phyloP scores from a whole-genome alignment of 2,797 vertebrate species.

The Anisognathus igniventris region DNA sequence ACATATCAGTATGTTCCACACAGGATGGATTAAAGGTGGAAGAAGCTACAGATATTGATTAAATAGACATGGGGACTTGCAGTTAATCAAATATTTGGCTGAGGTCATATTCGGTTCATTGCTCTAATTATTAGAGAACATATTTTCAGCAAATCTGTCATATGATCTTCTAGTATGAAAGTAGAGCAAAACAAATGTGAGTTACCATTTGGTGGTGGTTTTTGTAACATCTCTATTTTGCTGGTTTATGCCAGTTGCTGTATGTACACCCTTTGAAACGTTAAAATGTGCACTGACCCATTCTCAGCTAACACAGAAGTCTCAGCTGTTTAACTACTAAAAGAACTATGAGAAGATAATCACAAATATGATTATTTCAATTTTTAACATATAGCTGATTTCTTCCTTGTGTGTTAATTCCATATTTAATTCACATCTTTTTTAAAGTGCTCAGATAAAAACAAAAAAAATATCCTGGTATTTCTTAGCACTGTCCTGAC shows the following conservation, averaged over 20 bases:
- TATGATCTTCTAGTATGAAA: not conserved
- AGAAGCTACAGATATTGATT: not conserved
- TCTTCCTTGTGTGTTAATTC: not conserved
- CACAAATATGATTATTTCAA: not conserved
- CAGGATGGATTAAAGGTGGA: not conserved
- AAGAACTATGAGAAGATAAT: not conserved
- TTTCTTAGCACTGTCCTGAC: conserved; percentile 15
- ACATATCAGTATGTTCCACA: not conserved
- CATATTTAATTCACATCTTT: not conserved
- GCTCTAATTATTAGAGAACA: conserved; percentile 19
- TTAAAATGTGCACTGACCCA: not conserved
- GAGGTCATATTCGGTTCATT: conserved; percentile 11
- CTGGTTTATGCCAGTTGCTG: not conserved
- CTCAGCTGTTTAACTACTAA: not conserved
- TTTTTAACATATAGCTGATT: not conserved
- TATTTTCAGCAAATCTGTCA: conserved; percentile 28
- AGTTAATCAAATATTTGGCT: not conserved
- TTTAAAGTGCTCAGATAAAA: not conserved
- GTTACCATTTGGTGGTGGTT: not conserved
- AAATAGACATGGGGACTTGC: not conserved
- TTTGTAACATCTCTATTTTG: not conserved
- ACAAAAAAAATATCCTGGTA: not conserved
- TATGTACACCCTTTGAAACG: not conserved
- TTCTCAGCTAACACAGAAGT: not conserved
- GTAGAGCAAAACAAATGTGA: not conserved